A percentile compares a stretch with the other conserved stretches of the same genome.
Evolutionary conservation across 2,888 invertebrate species (phyloP).

Genomic region (Drosophila pullipes): DNA sequence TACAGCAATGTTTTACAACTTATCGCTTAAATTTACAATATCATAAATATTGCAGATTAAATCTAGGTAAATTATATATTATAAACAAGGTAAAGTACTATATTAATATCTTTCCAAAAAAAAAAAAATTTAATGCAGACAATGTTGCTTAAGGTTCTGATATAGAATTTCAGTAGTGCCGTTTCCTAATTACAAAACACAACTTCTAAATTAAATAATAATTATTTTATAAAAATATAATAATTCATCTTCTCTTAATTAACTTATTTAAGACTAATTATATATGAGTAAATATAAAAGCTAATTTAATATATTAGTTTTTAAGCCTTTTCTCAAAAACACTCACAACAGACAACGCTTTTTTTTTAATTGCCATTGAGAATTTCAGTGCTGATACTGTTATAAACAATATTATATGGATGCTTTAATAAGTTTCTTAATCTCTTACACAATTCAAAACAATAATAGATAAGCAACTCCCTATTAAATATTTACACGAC

Average conservation of each 20-base stretch:
- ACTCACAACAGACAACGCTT: neutral
- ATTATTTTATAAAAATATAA: neutral
- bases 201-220: neutral
- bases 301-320: neutral
- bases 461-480: neutral
- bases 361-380: neutral
- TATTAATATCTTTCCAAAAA: neutral
- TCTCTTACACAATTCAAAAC: neutral
- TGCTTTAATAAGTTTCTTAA: neutral
- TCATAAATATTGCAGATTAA: neutral
- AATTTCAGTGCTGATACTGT: neutral
- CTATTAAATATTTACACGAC: neutral
- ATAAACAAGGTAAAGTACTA: no score
- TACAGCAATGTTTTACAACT: neutral
- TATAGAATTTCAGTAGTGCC: neutral
- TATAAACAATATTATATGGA: neutral
- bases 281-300: neutral
- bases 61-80: neutral
- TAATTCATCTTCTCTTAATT: fast-evolving
- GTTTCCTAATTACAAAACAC: neutral
- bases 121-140: neutral
- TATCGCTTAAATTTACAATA: neutral
- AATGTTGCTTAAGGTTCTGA: neutral
- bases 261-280: neutral
- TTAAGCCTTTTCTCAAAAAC: neutral